phyloP scores from a whole-genome alignment of 2,888 invertebrate genomes.

The Parnassius glacialis region DNA sequence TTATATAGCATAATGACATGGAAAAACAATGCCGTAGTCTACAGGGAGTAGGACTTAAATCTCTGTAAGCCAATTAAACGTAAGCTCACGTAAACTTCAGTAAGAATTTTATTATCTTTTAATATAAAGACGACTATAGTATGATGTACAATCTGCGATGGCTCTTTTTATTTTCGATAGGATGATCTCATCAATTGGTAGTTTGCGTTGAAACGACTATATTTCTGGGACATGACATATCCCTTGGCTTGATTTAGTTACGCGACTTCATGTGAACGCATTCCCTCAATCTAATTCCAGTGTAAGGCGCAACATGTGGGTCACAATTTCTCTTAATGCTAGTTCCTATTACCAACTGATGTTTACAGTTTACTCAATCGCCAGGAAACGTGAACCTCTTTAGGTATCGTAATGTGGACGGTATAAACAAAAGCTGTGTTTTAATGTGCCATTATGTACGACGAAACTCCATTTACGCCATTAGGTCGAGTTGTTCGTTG shows the following conservation, averaged over 20 bases:
- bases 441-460: background rate
- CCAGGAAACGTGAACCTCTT: conserved; percentile 13
- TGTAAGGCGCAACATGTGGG: conserved; percentile 60
- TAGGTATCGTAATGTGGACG: conserved; percentile 4
- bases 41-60: no score
- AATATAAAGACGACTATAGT: background rate
- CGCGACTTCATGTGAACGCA: conserved; percentile 46
- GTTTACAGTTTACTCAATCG: conserved; percentile 11
- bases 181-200: conserved; percentile 60
- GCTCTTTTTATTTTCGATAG: conserved; percentile 31
- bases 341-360: conserved; percentile 13
- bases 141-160: conserved; percentile 9
- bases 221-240: conserved; percentile 72
- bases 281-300: conserved; percentile 67
- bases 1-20: no score
- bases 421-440: background rate
- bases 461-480: background rate
- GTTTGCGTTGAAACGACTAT: conserved; percentile 46
- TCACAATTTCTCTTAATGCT: conserved; percentile 44
- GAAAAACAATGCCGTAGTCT: no score
- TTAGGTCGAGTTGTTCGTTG: background rate
- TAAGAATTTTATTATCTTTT: background rate
- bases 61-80: no score
- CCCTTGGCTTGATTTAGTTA: conserved; percentile 62
- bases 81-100: no score